Evolutionary conservation across 1,140 invertebrate genomes (phyloP).

Genomic region (Bilobella aurantiaca): DNA sequence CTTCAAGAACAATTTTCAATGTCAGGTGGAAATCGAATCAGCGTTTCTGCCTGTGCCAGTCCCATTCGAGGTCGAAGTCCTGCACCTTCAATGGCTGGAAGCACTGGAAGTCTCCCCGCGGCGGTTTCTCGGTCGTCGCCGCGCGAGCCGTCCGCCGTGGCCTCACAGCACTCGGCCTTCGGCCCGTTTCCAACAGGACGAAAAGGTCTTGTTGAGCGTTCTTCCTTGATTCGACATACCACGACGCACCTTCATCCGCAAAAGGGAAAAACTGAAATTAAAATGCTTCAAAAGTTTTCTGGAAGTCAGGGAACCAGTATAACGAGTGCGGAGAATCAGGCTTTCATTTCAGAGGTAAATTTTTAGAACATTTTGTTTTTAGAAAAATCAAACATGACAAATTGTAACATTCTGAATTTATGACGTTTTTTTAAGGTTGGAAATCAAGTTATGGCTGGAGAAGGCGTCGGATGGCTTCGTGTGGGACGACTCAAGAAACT

Average conservation of each 20-base stretch:
- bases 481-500: slow-evolving; percentile 85
- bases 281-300: slow-evolving; percentile 39
- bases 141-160: slow-evolving; percentile 2
- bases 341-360: slow-evolving; percentile 71
- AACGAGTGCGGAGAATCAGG: slow-evolving; percentile 73
- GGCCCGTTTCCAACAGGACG: slow-evolving; percentile 67
- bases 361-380: slow-evolving; percentile 22
- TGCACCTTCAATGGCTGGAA: slow-evolving; percentile 26
- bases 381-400: not conserved
- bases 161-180: slow-evolving; percentile 10
- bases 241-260: slow-evolving; percentile 38
- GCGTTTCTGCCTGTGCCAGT: slow-evolving; percentile 32
- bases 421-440: slow-evolving; percentile 64
- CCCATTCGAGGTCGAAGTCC: slow-evolving; percentile 29
- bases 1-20: not conserved
- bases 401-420: too few species aligned
- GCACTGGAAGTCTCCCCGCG: slow-evolving; percentile 32
- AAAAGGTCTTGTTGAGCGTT: slow-evolving; percentile 76
- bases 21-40: slow-evolving; percentile 28
- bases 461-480: slow-evolving; percentile 95
- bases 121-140: slow-evolving; percentile 20
- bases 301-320: slow-evolving; percentile 49
- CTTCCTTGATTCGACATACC: slow-evolving; percentile 75
- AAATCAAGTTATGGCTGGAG: slow-evolving; percentile 81
- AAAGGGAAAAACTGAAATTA: slow-evolving; percentile 52